These are phyloP conservation scores for Lophochroa leadbeateri DNA, from an alignment of 2,113 vertebrate species.

Conservation along the genomic window DNA sequence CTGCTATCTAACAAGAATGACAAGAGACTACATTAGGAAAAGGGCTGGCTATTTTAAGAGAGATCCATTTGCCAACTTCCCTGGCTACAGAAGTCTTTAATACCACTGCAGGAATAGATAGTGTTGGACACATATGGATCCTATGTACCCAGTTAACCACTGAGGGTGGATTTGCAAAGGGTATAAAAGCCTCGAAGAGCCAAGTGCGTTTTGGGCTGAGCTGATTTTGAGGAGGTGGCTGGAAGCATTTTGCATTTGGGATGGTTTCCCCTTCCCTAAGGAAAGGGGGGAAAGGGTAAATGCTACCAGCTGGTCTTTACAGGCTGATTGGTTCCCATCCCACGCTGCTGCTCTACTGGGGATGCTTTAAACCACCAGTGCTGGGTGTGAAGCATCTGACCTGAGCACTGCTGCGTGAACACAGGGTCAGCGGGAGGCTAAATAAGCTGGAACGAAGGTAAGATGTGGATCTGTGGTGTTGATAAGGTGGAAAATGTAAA, in stretches of 20 bases:
- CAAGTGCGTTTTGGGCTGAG: background rate
- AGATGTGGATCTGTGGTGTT: too few relatives aligned
- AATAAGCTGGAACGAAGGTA: background rate
- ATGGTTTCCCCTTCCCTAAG: background rate
- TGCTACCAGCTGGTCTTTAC: background rate
- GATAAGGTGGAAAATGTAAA: background rate
- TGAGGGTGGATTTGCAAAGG: background rate
- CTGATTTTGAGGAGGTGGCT: background rate
- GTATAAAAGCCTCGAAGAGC: fast-evolving
- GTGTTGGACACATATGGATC: fast-evolving
- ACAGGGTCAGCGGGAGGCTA: fast-evolving
- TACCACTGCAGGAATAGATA: background rate
- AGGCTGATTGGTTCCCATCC: background rate
- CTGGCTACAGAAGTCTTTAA: background rate
- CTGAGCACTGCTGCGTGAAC: background rate
- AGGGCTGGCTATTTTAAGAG: background rate
- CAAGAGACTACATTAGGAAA: background rate
- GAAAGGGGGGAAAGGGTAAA: background rate
- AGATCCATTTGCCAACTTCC: background rate
- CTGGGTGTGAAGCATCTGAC: background rate
- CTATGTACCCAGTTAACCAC: fast-evolving
- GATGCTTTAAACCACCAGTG: background rate
- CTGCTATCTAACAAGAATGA: background rate
- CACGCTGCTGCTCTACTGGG: background rate
- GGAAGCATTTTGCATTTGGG: background rate